phyloP scores from a whole-genome alignment of 2,888 invertebrate species.

The Dusona sp. region DNA sequence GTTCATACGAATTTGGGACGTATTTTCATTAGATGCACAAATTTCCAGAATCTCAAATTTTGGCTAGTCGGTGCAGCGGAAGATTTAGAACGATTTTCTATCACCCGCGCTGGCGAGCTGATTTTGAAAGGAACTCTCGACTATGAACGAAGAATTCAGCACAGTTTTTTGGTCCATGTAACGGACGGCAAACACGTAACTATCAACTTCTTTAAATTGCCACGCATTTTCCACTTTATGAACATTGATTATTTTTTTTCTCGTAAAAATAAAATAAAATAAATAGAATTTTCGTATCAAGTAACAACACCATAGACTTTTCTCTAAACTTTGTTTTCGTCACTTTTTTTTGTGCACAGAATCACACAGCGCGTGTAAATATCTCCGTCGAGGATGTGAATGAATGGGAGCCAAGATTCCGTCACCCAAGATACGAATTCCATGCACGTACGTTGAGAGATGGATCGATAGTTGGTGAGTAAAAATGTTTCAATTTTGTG shows the following conservation, averaged over 20 bases:
- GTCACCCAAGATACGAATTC: slow-evolving; percentile 95
- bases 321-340: no score
- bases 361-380: slow-evolving; percentile 93
- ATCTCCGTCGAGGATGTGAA: slow-evolving; percentile 94
- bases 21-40: background rate
- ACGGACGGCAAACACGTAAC: slow-evolving; percentile 91
- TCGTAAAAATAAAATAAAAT: no score
- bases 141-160: slow-evolving; percentile 90
- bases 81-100: slow-evolving; percentile 90
- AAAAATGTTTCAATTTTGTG: background rate
- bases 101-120: slow-evolving; percentile 92
- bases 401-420: slow-evolving; percentile 97
- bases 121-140: slow-evolving; percentile 91
- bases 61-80: slow-evolving; percentile 90
- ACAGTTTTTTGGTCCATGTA: slow-evolving; percentile 92
- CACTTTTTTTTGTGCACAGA: slow-evolving; percentile 85
- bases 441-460: slow-evolving; percentile 80
- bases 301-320: background rate
- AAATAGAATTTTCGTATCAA: background rate
- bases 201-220: slow-evolving; percentile 48
- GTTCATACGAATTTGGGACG: no score
- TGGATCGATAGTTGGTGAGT: slow-evolving; percentile 81
- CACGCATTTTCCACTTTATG: background rate
- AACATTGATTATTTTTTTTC: background rate
- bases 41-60: slow-evolving; percentile 88